These are phyloP conservation scores for Corythoichthys haematopterus DNA, from an alignment of 2,113 vertebrate genomes.

Conservation along the genomic window DNA sequence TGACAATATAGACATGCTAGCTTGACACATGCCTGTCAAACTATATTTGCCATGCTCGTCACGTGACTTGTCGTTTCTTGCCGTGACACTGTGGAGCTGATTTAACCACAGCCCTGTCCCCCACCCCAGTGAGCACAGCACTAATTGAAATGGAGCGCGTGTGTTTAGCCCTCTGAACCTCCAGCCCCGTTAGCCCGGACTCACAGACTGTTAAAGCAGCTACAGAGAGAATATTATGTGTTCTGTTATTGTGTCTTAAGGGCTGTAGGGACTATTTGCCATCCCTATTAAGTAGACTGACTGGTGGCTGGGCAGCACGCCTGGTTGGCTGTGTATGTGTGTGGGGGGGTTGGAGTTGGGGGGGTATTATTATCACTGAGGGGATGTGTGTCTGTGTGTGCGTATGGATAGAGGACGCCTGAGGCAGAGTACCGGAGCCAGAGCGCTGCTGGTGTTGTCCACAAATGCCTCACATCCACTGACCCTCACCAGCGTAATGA, in stretches of 20 bases:
- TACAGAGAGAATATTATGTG: conserved; percentile 50
- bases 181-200: conserved; percentile 34
- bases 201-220: conserved; percentile 36
- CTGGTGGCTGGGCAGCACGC: conserved; percentile 46
- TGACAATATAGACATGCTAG: background rate
- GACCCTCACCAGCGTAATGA: conserved; percentile 65
- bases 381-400: conserved; percentile 22
- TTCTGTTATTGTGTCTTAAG: conserved; percentile 46
- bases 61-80: conserved; percentile 10
- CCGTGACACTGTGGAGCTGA: conserved; percentile 36
- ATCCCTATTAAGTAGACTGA: conserved; percentile 60
- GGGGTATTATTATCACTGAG: conserved; percentile 16
- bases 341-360: conserved; percentile 9
- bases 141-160: conserved; percentile 45
- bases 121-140: conserved; percentile 6
- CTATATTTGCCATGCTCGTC: background rate
- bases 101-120: conserved; percentile 33
- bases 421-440: conserved; percentile 40
- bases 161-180: conserved; percentile 50
- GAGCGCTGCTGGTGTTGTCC: conserved; percentile 54
- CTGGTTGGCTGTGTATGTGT: conserved; percentile 25
- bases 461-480: conserved; percentile 62
- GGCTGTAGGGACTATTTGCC: conserved; percentile 54
- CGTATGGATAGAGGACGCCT: conserved; percentile 29
- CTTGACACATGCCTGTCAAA: background rate